These are phyloP conservation scores for Cinara cedri DNA, from an alignment of 2,888 invertebrate genomes.

Conservation along the genomic window DNA sequence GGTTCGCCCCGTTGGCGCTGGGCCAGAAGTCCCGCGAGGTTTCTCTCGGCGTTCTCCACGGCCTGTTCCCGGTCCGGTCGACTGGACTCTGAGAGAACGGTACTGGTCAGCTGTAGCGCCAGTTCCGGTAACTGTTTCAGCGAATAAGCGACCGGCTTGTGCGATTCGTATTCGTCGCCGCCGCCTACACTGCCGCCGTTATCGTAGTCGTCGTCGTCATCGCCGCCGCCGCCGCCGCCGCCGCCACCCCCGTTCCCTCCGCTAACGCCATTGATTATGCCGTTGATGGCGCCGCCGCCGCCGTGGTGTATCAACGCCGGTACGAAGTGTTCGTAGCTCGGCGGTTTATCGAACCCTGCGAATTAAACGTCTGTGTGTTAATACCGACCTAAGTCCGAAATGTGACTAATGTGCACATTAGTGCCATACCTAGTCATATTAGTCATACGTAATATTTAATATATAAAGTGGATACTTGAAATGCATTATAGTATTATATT, in stretches of 20 bases:
- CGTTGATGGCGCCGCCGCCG: not conserved
- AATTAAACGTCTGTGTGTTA: no score
- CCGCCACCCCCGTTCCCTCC: not conserved
- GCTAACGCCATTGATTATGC: not conserved
- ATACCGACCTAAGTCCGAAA: no score
- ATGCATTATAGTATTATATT: no score
- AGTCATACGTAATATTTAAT: no score
- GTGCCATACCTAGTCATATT: no score
- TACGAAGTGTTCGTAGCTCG: slow-evolving; percentile 25
- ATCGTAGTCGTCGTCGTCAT: not conserved
- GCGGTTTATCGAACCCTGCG: no score
- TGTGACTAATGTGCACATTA: no score
- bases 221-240: not conserved
- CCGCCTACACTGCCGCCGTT: not conserved
- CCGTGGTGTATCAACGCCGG: not conserved
- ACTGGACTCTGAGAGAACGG: not conserved
- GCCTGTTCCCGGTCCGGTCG: not conserved
- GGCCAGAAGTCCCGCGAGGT: not conserved
- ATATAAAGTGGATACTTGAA: no score
- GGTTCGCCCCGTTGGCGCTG: not conserved
- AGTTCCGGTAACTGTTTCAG: slow-evolving; percentile 18
- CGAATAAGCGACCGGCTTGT: slow-evolving; percentile 23
- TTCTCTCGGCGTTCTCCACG: slow-evolving; percentile 3
- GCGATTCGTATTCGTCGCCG: slow-evolving; percentile 7
- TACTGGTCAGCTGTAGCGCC: slow-evolving; percentile 20